Evolutionary conservation across 2,113 vertebrate species (phyloP).

Genomic region (Platichthys flesus): DNA sequence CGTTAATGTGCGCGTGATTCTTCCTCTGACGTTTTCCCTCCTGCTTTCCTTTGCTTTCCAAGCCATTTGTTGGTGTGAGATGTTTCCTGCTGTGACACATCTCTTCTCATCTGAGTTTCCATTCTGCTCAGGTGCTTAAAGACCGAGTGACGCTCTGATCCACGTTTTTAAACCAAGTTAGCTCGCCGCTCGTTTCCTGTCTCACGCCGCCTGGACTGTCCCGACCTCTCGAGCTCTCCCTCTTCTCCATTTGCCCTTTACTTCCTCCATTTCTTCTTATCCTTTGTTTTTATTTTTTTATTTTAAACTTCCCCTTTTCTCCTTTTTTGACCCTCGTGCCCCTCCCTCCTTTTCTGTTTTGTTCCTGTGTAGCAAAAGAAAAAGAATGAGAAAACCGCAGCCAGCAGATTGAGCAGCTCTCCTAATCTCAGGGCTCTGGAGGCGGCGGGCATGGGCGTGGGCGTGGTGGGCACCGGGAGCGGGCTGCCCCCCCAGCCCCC

Average conservation of each 20-base stretch:
- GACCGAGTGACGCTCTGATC: conserved; percentile 26
- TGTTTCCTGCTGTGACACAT: conserved; percentile 66
- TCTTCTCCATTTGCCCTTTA: conserved; percentile 38
- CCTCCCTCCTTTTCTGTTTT: conserved; percentile 53
- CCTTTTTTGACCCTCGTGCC: conserved; percentile 65
- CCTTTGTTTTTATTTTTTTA: conserved; percentile 45
- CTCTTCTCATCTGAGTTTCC: conserved; percentile 66
- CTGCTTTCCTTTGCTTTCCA: conserved; percentile 85
- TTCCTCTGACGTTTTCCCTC: conserved; percentile 35
- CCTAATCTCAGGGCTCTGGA: conserved; percentile 97
- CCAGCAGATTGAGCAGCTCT: conserved; percentile 96
- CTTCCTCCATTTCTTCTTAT: conserved; percentile 39
- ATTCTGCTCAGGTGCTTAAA: conserved; percentile 32
- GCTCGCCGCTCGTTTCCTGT: conserved; percentile 18
- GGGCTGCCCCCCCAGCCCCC: conserved; percentile 90
- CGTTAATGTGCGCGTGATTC: conserved; percentile 32
- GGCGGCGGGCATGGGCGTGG: conserved; percentile 87
- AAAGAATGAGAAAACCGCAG: conserved; percentile 97
- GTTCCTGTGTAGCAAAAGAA: conserved; percentile 97
- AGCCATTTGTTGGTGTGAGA: conserved; percentile 80
- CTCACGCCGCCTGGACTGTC: conserved; percentile 24
- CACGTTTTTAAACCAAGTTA: background rate
- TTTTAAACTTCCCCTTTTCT: conserved; percentile 60
- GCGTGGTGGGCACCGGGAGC: conserved; percentile 83
- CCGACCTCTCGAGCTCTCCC: conserved; percentile 9